phyloP scores from a whole-genome alignment of 2,797 vertebrate genomes.

The Fringilla coelebs region DNA sequence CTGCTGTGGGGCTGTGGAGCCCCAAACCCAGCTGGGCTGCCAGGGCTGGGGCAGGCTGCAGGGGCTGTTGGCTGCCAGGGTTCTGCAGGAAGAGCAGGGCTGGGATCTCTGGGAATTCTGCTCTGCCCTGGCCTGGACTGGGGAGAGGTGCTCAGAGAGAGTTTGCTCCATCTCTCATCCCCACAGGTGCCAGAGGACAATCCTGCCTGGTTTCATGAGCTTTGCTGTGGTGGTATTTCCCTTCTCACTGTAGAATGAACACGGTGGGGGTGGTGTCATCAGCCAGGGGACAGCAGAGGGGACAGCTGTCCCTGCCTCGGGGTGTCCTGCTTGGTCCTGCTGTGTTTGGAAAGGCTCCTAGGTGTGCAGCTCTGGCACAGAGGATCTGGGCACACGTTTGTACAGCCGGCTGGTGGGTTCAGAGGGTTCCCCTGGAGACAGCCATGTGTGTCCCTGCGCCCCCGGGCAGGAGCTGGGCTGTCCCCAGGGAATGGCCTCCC shows the following conservation, averaged over 20 bases:
- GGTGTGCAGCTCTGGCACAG: background rate
- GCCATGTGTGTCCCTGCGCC: rapidly evolving
- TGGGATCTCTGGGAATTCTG: background rate
- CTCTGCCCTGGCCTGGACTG: background rate
- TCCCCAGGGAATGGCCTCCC: background rate
- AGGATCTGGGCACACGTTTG: rapidly evolving
- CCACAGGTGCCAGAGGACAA: background rate
- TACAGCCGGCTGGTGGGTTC: background rate
- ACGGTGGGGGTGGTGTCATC: background rate
- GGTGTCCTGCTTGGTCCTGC: background rate
- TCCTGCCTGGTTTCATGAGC: background rate
- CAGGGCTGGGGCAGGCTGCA: too few relatives aligned
- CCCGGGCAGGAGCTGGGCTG: too few relatives aligned
- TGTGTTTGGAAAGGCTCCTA: rapidly evolving
- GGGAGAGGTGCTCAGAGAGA: background rate
- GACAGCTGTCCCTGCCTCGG: background rate
- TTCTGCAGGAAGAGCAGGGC: background rate
- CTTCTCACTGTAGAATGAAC: background rate
- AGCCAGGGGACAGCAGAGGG: background rate
- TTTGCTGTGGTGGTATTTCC: rapidly evolving
- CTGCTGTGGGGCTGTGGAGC: too few relatives aligned
- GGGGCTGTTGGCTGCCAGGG: too few relatives aligned
- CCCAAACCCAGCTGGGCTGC: too few relatives aligned
- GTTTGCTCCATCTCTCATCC: background rate
- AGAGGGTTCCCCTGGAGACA: rapidly evolving